Evolutionary conservation across 2,797 vertebrate species (phyloP), one percentile per base, ranked within the genome.

Genomic region (Hippocampus kuda): DNA sequence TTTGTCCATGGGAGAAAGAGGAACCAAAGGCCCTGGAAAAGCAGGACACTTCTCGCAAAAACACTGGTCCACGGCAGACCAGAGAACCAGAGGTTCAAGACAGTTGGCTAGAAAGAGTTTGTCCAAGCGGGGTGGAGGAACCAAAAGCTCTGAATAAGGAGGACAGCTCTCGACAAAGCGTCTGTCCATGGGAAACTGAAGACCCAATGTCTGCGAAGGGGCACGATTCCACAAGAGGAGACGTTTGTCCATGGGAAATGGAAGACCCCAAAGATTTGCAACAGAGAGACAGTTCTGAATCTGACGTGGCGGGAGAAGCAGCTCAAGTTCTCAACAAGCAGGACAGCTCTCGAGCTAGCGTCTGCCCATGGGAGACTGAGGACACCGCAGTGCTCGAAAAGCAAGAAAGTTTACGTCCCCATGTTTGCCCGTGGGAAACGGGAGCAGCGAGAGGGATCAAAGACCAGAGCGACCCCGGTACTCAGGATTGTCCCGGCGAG

Each of bases 221-320:
- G 2, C 71, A 80, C 42, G 77, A 80, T 0, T 79, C 26, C 0
- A 0, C 0, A 22, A 4, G 0, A 1, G 46, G 1, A 70, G 12
- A 71, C 0, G 22, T 81, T 41, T 86, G 78, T 53, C 82, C 88
- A 0, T 84, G 69, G 84, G 86, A 86, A 0, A 68, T 61, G 0
- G 74, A 76, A 1, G 72, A 74, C 1, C 63, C 81, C 7, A 72
- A 72, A 26, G 59, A 18, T 44, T 16, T 79, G 0, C 27, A n/a
- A 62, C 79, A 76, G n/a, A 68, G 80, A 66, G 78, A 81, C 0
- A 82, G 60, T 0, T 0, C 20, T 49, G 27, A 15, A 53, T 13
- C 18, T 67, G 65, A 79, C 0, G 24, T 80, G 75, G 79, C 82
- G 0, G 65, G 69, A 12, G 69, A 72, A 18, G 60, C 27, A 0